Conservation (phyloP, 2,113 vertebrate species). For the Lampris incognitus region DNA sequence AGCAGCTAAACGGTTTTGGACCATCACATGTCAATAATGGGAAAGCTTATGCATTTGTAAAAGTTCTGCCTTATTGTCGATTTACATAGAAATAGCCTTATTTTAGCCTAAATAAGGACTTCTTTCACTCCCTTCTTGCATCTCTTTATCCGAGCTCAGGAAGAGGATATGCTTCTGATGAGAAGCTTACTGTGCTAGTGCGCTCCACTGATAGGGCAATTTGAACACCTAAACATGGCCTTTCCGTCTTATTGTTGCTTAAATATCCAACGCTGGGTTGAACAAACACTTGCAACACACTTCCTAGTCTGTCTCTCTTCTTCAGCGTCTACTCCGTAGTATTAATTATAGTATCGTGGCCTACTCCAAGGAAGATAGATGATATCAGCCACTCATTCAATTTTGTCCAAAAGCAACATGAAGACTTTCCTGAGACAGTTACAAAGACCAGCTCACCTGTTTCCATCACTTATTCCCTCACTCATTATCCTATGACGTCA, state of each 20-base stretch:
- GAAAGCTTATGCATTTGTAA: conserved; percentile 94
- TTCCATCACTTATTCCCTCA: too few species aligned
- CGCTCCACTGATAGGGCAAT: conserved; percentile 26
- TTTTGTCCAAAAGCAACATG: too few species aligned
- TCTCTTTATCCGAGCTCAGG: conserved; percentile 93
- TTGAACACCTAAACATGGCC: conserved; percentile 36
- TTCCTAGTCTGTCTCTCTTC: background rate
- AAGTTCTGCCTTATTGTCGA: conserved; percentile 98
- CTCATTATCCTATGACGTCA: too few species aligned
- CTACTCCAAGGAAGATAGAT: background rate
- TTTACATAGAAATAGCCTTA: conserved; percentile 99
- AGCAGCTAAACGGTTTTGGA: conserved; percentile 96
- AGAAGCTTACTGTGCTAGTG: conserved; percentile 76
- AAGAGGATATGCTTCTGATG: conserved; percentile 89
- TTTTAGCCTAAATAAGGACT: conserved; percentile 94
- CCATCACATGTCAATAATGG: conserved; percentile 95
- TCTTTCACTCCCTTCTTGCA: conserved; percentile 85
- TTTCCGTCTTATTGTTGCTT: conserved; percentile 21
- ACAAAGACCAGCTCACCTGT: too few species aligned
- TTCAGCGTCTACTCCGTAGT: background rate
- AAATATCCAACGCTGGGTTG: conserved; percentile 4
- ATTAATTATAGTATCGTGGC: background rate
- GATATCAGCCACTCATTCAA: background rate
- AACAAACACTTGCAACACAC: background rate
- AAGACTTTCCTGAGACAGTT: too few species aligned